Conservation (phyloP, 2,113 vertebrate species). For the Salminus brasiliensis region DNA sequence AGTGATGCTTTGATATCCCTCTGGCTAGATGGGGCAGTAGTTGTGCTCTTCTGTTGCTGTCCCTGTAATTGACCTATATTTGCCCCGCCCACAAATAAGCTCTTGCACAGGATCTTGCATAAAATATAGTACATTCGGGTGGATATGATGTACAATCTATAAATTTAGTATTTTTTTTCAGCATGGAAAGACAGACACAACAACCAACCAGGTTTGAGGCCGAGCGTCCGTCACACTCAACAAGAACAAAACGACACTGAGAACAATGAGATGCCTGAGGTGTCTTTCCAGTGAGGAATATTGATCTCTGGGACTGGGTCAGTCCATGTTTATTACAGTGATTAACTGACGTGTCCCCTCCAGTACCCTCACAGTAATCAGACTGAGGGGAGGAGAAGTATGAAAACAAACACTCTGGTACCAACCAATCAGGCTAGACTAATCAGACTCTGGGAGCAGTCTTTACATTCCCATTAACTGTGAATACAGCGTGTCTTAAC, state of each 20-base stretch:
- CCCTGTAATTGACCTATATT: no score
- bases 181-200: no score
- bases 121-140: no score
- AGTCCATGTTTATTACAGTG: neutral
- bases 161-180: no score
- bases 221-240: neutral
- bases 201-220: no score
- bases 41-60: no score
- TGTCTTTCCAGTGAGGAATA: neutral
- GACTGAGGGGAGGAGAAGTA: neutral
- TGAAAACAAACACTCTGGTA: neutral
- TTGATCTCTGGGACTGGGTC: slow-evolving; percentile 3
- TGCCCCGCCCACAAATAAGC: no score
- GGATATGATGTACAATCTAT: no score
- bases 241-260: neutral
- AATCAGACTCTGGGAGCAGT: neutral
- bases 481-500: neutral
- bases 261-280: neutral
- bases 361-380: neutral
- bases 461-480: no score
- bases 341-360: neutral
- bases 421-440: neutral
- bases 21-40: no score
- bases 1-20: no score
- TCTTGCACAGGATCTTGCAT: no score